phyloP scores from a whole-genome alignment of 2,888 invertebrate genomes.

The Penaeus monodon region DNA sequence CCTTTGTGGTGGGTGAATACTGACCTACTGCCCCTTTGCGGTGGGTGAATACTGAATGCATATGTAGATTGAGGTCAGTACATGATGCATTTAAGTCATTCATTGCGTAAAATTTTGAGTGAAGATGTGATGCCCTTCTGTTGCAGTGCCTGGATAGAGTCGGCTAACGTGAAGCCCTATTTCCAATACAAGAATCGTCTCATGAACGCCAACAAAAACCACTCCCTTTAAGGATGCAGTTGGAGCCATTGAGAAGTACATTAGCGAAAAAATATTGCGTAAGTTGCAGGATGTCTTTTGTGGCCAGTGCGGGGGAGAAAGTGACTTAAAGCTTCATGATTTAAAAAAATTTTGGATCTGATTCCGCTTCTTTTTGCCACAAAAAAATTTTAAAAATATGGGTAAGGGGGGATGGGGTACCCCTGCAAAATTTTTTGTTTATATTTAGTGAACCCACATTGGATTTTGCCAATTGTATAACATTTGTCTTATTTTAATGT shows the following conservation, averaged over 20 bases:
- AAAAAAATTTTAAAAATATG: too few species aligned
- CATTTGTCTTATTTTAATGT: too few species aligned
- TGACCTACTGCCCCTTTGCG: not conserved
- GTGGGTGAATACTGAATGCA: too few species aligned
- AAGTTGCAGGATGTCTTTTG: not conserved
- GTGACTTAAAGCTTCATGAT: too few species aligned
- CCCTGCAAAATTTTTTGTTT: too few species aligned
- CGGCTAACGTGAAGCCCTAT: constrained; percentile 85
- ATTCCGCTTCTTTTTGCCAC: too few species aligned
- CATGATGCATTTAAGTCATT: not conserved
- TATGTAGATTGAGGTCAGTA: not conserved
- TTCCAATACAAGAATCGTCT: constrained; percentile 83
- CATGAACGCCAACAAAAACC: constrained; percentile 82
- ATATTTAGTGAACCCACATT: too few species aligned
- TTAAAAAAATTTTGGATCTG: too few species aligned
- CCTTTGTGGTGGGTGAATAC: too few species aligned
- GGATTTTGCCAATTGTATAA: too few species aligned
- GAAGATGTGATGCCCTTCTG: constrained; percentile 63
- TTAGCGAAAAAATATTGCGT: constrained; percentile 68
- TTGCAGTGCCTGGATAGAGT: constrained; percentile 90
- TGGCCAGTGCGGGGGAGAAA: too few species aligned
- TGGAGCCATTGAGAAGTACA: constrained; percentile 83
- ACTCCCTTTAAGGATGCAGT: constrained; percentile 84
- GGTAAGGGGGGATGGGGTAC: too few species aligned
- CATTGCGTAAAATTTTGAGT: not conserved